phyloP scores from a whole-genome alignment of 2,888 invertebrate genomes.

The Disparrhopalites patrizii region DNA sequence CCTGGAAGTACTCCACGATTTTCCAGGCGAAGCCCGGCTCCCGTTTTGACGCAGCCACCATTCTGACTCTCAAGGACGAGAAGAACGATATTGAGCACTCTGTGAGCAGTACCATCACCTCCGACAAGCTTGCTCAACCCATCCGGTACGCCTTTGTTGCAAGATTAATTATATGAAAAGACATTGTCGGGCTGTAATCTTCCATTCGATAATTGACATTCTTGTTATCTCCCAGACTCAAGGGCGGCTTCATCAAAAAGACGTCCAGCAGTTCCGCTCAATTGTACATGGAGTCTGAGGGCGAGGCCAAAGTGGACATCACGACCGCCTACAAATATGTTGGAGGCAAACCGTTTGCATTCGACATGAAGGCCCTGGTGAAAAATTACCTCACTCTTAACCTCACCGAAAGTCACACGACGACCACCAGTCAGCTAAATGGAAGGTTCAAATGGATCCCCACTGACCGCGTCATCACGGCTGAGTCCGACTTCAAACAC shows the following conservation, averaged over 20 bases:
- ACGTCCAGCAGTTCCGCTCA: conserved; percentile 30
- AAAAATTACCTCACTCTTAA: conserved; percentile 37
- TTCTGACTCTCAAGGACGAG: conserved; percentile 31
- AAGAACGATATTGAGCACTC: conserved; percentile 34
- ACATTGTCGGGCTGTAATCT: background rate
- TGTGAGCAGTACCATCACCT: conserved; percentile 34
- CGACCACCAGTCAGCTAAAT: conserved; percentile 32
- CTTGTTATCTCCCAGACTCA: no score
- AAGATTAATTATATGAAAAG: background rate
- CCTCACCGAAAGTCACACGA: conserved; percentile 32
- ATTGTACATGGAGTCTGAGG: conserved; percentile 35
- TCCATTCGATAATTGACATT: no score
- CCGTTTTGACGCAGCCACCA: conserved; percentile 37
- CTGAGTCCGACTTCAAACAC: conserved; percentile 26
- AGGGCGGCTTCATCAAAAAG: conserved; percentile 32
- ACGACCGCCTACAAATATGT: conserved; percentile 30
- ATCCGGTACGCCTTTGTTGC: conserved; percentile 35
- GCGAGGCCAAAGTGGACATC: conserved; percentile 36
- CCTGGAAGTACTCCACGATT: conserved; percentile 32
- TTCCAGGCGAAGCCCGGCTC: conserved; percentile 36
- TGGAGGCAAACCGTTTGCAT: conserved; percentile 24
- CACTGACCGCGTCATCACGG: conserved; percentile 36
- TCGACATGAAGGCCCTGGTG: conserved; percentile 37
- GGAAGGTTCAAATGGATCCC: conserved; percentile 40
- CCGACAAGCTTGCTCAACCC: conserved; percentile 35